Base-by-base conservation (phyloP, 2,113 vertebrate genomes). In the Cranoglanis bouderius region DNA sequence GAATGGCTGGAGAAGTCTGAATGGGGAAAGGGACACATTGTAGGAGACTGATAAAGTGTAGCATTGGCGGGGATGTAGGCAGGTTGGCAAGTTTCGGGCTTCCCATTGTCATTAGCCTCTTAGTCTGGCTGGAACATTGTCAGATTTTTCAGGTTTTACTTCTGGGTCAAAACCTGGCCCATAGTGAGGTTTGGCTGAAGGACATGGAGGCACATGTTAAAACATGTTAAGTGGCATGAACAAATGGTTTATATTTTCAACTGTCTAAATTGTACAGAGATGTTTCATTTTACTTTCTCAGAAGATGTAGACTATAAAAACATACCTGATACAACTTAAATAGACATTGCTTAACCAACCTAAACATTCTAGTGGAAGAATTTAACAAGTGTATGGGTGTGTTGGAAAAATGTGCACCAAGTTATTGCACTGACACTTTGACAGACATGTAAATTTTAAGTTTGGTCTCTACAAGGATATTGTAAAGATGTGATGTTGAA, bases 21-120 rank as follows among this genome's bases (percentile, higher is more conserved):
- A 87, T 87, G 74, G 29, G 26, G 84, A 32, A 21, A n/a, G 29
- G 40, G 67, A 63, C 61, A 75, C 18, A 35, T 75, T 84, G 87
- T 57, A 59, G 55, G 82, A 74, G 21, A 84, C 82, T 88, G 87
- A 88, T 88, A 88, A 88, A 84, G 19, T 88, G 38, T 59, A 77
- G 7, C 57, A 19, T 57, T 84, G 87, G 82, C 55, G 3, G 38
- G 12, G 40, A 61, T 77, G 53, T 84, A 51, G 40, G 82, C 55
- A 77, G 87, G 53, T 83, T 75, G 55, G 70, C 70, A 84, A 32
- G 21, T 77, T 77, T 61, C 26, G 24, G 38, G 9, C 70, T 43
- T 55, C 46, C 21, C 32, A 77, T 84, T 88, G 55, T 84, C 70
- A 63, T 77, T 88, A 77, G 53, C 43, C 12, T 82, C 40, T 84